Base-by-base conservation (phyloP, 2,113 vertebrate species). In the Circaetus gallicus region DNA sequence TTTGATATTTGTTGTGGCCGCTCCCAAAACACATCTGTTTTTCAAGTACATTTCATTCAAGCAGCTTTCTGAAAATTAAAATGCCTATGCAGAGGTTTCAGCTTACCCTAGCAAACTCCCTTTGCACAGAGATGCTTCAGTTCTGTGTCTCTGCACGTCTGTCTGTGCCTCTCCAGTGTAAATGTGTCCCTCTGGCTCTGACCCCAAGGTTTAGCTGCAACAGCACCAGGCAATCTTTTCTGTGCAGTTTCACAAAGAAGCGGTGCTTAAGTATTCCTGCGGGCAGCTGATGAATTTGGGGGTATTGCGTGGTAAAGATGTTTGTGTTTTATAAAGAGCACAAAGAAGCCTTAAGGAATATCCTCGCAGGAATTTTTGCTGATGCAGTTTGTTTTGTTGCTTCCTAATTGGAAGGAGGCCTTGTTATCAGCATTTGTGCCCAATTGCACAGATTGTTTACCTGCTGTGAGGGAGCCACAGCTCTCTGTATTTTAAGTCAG, bases 371-470 rank as follows among this genome's bases (percentile, higher is more conserved):
- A 91, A 59, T 94, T 96, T 96, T 90, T 97, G 95, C 95, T 96
- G 91, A 94, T 76, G 42, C 34, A 26, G 94, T 71, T 93, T 92
- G 45, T 89, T 93, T 93, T 91, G 52, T 73, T 90, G 32, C 65
- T 77, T 95, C 81, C 96, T 97, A 96, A 96, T 96, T 96, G 88
- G 91, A 95, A 82, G n/a, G 42, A 87, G 53, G n/a, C 56, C 82
- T 79, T 76, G 77, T 94, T 97, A 89, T 95, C 93, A 96, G 95
- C 82, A 62, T 82, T 94, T 95, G 63, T 95, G 81, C 91, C 87
- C 94, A 84, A 58, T 82, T 93, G 83, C 89, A 93, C 80, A 92
- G 90, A 95, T 58, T 94, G 70, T 65, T 97, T 74, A 84, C 94
- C 85, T 96, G 72, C 91, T 96, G 95, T 73, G 91, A 96, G 71